Conservation (phyloP, 2,888 invertebrate species). For the Callyntrura guangdongensis region DNA sequence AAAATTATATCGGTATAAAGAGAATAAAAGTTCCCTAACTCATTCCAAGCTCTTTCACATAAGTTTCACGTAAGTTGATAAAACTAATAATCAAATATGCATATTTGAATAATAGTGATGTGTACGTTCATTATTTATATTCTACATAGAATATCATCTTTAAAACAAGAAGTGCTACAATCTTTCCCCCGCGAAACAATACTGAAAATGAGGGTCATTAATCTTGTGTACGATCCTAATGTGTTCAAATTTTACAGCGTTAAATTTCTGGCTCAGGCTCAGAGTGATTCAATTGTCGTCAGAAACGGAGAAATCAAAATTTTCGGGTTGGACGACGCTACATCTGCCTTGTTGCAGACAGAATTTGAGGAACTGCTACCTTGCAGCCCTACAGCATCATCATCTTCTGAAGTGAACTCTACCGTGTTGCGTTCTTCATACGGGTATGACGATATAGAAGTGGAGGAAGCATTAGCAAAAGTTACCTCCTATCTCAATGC, state of each 20-base stretch:
- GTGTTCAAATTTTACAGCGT: slow-evolving; percentile 39
- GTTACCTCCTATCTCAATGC: slow-evolving; percentile 62
- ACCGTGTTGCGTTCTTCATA: slow-evolving; percentile 11
- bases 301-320: slow-evolving; percentile 53
- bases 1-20: too few species aligned
- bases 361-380: slow-evolving; percentile 53
- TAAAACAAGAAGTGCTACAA: too few species aligned
- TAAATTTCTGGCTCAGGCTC: slow-evolving; percentile 48
- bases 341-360: slow-evolving; percentile 56
- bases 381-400: not conserved
- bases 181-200: not conserved
- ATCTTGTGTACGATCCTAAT: slow-evolving; percentile 52
- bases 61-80: too few species aligned
- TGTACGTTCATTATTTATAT: too few species aligned
- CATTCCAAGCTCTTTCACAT: too few species aligned
- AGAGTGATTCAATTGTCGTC: slow-evolving; percentile 33
- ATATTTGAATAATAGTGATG: too few species aligned
- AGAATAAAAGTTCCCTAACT: too few species aligned
- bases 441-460: slow-evolving; percentile 21
- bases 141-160: too few species aligned
- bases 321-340: slow-evolving; percentile 63
- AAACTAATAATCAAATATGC: too few species aligned
- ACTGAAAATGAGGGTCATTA: slow-evolving; percentile 58
- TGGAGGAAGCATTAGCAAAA: slow-evolving; percentile 57
- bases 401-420: not conserved